A percentile compares a stretch with the other conserved stretches of the same genome.
Conservation (phyloP, 2,113 vertebrate genomes). For the Tringa solitaria region DNA sequence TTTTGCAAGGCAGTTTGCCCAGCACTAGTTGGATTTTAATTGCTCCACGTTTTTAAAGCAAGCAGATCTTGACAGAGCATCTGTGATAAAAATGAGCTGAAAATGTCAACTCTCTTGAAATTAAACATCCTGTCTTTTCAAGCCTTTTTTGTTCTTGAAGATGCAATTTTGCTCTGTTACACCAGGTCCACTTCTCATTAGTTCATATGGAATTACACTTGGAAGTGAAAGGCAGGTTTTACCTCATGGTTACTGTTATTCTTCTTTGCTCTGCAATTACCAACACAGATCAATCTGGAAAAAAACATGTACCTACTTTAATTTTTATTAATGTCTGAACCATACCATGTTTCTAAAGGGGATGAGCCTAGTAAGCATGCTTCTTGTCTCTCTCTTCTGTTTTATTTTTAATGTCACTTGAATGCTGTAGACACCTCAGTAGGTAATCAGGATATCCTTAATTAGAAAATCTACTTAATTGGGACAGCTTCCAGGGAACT, state of each 20-base stretch:
- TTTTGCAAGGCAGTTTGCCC: background rate
- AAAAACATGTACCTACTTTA: background rate
- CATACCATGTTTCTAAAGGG: background rate
- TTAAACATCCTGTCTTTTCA: constrained; percentile 2
- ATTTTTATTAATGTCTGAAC: background rate
- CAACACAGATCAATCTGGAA: background rate
- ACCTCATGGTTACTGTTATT: background rate
- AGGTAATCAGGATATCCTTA: constrained; percentile 45
- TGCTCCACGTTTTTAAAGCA: background rate
- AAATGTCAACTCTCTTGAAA: background rate
- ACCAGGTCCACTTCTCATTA: background rate
- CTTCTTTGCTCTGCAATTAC: background rate
- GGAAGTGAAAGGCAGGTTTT: background rate
- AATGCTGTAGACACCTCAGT: background rate
- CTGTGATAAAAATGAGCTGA: background rate
- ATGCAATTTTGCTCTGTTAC: background rate
- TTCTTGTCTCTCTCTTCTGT: background rate
- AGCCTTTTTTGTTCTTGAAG: constrained; percentile 10
- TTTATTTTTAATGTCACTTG: constrained; percentile 28
- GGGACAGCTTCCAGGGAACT: constrained; percentile 25
- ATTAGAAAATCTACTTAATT: constrained; percentile 41
- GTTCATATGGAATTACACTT: background rate
- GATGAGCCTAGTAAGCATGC: background rate
- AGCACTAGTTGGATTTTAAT: background rate
- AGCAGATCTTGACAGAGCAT: constrained; percentile 7